These are phyloP conservation scores for Zapornia atra DNA, from an alignment of 2,113 vertebrate species.

Conservation along the genomic window DNA sequence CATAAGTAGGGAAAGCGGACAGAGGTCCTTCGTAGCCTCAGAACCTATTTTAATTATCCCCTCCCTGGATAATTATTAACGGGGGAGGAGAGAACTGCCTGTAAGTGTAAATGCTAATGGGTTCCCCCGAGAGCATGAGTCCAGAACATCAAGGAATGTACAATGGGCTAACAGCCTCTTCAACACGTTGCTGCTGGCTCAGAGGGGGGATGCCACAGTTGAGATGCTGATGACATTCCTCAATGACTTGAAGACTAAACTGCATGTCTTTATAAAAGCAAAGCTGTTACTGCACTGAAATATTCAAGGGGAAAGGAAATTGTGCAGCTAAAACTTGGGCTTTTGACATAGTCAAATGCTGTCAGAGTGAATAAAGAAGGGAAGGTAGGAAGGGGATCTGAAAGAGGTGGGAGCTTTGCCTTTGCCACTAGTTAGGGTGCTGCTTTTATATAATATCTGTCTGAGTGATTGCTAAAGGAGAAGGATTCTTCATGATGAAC, in stretches of 20 bases:
- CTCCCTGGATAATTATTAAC: conserved; percentile 30
- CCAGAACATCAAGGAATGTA: conserved; percentile 44
- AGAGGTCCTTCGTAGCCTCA: conserved; percentile 45
- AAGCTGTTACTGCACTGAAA: background rate
- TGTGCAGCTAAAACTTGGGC: background rate
- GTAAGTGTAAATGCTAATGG: conserved; percentile 37
- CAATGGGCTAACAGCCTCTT: background rate
- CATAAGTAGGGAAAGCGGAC: background rate
- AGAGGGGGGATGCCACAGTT: background rate
- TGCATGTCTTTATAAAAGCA: background rate
- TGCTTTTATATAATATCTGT: background rate
- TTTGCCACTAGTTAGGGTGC: background rate
- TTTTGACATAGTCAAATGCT: background rate
- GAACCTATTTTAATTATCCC: conserved; percentile 59
- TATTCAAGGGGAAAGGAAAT: background rate
- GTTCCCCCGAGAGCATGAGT: background rate
- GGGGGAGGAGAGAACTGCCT: conserved; percentile 3
- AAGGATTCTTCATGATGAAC: background rate
- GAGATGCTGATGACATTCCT: background rate
- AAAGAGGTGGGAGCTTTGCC: background rate
- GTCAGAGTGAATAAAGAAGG: background rate
- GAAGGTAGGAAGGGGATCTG: background rate
- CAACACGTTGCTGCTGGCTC: background rate
- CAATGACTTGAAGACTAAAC: background rate
- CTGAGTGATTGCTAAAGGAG: background rate